Base-by-base conservation (phyloP, 2,797 vertebrate species). In the Diplodus sargus region DNA sequence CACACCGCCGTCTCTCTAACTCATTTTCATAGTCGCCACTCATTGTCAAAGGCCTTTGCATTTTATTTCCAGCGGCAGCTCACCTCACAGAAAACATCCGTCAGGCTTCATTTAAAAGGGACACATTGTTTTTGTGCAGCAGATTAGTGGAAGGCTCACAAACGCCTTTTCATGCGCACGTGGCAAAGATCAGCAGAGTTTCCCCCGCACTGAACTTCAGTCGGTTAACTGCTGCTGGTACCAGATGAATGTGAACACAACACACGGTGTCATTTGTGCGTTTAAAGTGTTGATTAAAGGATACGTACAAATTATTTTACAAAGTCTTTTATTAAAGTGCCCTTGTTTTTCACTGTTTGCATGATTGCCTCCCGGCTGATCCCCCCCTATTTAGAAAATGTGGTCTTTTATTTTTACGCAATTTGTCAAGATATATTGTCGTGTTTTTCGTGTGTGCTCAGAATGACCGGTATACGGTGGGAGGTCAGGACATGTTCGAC, bases 381-480 rank as follows among this genome's bases (percentile, higher is more conserved):
- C 25, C 22, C 15, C 2, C 14, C 49, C 2, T 43, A 5, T 70
- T 39, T 58, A 60, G 11, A 25, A 68, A 20, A 22, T 4, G 22
- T 8, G 4, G 10, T 42, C 11, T 61, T 69, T 69, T 22, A 51
- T 65, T 49, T 62, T 34, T 52, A 67, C 30, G 34, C 7, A 18
- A 4, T 47, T 30, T 54, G 16, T 6, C 9, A 8, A 7, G 30
- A 66, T 49, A 16, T 25, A 6, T 30, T 53, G 34, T 73, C 8
- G 0, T 82, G 25, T 52, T 54, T 17, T 68, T 15, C 82, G 22
- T 80, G 59, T 85, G 76, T 82, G 49, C 86, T 39, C 92, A 99
- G 98, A 96, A 95, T 12, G 96, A 96, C 72, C 93, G 92, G 51
- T 99, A 98, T 74, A 98, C 97, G 0, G 93, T 99, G 43, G 98